Evolutionary conservation across 1,140 invertebrate genomes (phyloP), one percentile per base, ranked within the genome.

Genomic region (Nilaparvata lugens): DNA sequence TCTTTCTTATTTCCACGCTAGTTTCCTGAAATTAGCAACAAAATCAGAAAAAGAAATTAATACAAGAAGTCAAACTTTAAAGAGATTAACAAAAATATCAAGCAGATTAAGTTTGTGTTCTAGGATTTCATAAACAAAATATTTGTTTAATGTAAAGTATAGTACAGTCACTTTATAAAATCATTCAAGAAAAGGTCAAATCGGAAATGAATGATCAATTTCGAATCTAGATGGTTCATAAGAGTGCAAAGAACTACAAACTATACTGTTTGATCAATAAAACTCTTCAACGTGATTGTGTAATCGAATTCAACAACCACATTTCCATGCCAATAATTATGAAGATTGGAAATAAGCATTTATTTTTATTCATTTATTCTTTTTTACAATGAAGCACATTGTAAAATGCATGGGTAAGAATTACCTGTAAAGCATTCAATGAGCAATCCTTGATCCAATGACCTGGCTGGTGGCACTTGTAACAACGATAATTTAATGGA

Each of bases 371-470:
- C n/a, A n/a, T n/a, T n/a, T n/a, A n/a, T n/a, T n/a, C n/a, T n/a
- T n/a, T n/a, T n/a, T n/a, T n/a, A n/a, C n/a, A n/a, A n/a, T n/a
- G n/a, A n/a, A n/a, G n/a, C n/a, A n/a, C n/a, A n/a, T n/a, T n/a
- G n/a, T n/a, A n/a, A n/a, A n/a, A n/a, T n/a, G n/a, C n/a, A n/a
- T 51, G 45, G 5, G 19, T 52, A 18, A 11, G 14, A 25, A 55
- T 67, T 77, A 85, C 84, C 64, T 75, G 75, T 64, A 76, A 78
- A 54, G 75, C 68, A 58, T 79, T 81, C 60, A 87, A 75, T 14
- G 92, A 91, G 72, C 95, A 97, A 74, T 95, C 90, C 73, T 93
- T 94, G 57, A 95, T 96, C 91, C 93, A 98, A 77, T 98, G 95
- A 1, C 95, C 95, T 62, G 83, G 81, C 72, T 93, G 88, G 68